A percentile compares a stretch with the other conserved stretches of the same genome.
These are phyloP conservation scores for Caenorhabditis briggsae DNA, from an alignment of 1,140 invertebrate genomes.

Conservation along the genomic window DNA sequence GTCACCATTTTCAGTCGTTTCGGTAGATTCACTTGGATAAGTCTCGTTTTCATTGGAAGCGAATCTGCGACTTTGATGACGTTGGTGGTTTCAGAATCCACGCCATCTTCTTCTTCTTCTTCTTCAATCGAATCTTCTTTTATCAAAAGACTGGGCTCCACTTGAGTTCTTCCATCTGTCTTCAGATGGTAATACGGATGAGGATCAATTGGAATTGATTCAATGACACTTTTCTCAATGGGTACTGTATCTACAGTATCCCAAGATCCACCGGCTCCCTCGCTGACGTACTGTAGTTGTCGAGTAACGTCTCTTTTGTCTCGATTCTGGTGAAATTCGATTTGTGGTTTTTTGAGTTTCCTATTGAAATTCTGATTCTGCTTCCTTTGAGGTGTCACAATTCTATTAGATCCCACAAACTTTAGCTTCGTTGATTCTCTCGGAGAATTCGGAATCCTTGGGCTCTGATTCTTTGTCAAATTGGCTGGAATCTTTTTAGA, in stretches of 20 bases:
- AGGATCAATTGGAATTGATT: conserved; percentile 8
- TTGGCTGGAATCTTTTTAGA: neutral
- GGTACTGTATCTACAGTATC: neutral
- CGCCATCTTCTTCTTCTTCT: neutral
- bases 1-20: neutral
- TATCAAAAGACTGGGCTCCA: conserved; percentile 3
- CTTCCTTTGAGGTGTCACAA: neutral
- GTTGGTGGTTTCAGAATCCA: too few relatives aligned
- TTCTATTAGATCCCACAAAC: neutral
- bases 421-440: neutral
- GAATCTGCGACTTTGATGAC: neutral
- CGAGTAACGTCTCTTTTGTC: neutral
- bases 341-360: neutral
- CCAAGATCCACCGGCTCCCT: neutral
- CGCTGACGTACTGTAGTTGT: neutral
- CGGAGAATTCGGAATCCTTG: too few relatives aligned
- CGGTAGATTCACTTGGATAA: neutral
- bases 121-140: neutral
- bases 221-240: conserved; percentile 14
- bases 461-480: too few relatives aligned
- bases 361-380: neutral
- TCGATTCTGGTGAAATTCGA: neutral
- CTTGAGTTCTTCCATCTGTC: neutral
- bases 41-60: neutral
- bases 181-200: conserved; percentile 38